These are phyloP conservation scores for Heliothis subflexa DNA, from an alignment of 1,140 invertebrate genomes.

Conservation along the genomic window DNA sequence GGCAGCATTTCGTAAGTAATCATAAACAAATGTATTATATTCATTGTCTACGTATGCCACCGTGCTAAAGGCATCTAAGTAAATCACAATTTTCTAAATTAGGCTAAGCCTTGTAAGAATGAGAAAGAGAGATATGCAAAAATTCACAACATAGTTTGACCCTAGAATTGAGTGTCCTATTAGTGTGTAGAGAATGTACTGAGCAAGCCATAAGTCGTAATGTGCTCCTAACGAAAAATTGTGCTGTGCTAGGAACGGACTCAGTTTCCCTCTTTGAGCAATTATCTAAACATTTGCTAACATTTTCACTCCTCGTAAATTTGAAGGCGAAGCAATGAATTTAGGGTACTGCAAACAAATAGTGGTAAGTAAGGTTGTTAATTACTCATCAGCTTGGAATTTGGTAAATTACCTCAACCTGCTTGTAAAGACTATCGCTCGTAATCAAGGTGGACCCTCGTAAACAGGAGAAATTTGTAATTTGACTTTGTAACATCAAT, in stretches of 20 bases:
- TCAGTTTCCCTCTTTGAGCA: constrained; percentile 60
- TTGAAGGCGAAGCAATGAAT: constrained; percentile 4
- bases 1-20: constrained; percentile 62
- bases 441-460: background rate
- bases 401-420: no score
- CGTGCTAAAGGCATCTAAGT: constrained; percentile 80
- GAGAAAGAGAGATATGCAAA: constrained; percentile 78
- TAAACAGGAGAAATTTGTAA: constrained; percentile 13
- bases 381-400: background rate
- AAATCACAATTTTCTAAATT: constrained; percentile 72
- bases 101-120: constrained; percentile 71
- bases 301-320: constrained; percentile 6
- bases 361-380: background rate
- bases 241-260: constrained; percentile 62
- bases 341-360: background rate
- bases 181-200: constrained; percentile 18
- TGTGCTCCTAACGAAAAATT: constrained; percentile 53
- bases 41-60: constrained; percentile 64
- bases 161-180: constrained; percentile 44
- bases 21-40: constrained; percentile 47
- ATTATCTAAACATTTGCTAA: constrained; percentile 23
- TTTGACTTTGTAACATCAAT: constrained; percentile 23
- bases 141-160: constrained; percentile 75
- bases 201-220: constrained; percentile 41
- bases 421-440: background rate